Evolutionary conservation across 2,113 vertebrate genomes (phyloP), one percentile per base, ranked within the genome.

Genomic region (Oncorhynchus kisutch): DNA sequence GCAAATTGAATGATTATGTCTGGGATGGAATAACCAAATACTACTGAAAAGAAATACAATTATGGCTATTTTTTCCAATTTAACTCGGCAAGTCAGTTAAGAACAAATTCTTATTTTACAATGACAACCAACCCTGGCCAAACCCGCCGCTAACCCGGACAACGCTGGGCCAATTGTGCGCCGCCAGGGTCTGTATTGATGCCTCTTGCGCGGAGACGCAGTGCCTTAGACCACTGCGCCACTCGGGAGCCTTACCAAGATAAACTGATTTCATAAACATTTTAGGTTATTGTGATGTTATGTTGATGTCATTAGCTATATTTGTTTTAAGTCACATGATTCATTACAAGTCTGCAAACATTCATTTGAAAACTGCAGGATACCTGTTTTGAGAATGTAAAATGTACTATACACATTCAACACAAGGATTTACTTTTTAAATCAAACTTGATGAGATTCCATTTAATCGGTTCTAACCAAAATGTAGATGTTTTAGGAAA

Each of bases 11-110:
- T 83, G 48, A 78, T 72, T 79, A 76, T 74, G 76, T 74, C 77
- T 89, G 87, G 83, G 81, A 87, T 89, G 90, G 93, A 88, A 87
- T 90, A 92, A 89, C 91, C 86, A 89, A 85, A 92, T 88, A 86
- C 31, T 18, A 5, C 18, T 62, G 72, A 78, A 60, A 78, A 73
- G 27, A 75, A 64, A 27, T 7, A 60, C 29, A 80, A 78, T 27
- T 57, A 68, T 62, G 59, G n/a, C 20, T 8, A 62, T 24, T 22
- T 2, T 34, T 2, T 34, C 2, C 7, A 7, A 34, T 34, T 34
- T 8, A 34, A 34, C 1, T 8, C 7, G 6, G 34, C 34, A 34
- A 34, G 34, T 34, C 34, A 34, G 34, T 34, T 8, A 34, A 34
- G 34, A 34, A 34, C 6, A 34, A 8, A 8, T 2, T 34, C 34